Percentiles rank a stretch among this genome's conserved stretches.
These are phyloP conservation scores for Pediacus dermestoides DNA, from an alignment of 2,888 invertebrate species.

Conservation along the genomic window DNA sequence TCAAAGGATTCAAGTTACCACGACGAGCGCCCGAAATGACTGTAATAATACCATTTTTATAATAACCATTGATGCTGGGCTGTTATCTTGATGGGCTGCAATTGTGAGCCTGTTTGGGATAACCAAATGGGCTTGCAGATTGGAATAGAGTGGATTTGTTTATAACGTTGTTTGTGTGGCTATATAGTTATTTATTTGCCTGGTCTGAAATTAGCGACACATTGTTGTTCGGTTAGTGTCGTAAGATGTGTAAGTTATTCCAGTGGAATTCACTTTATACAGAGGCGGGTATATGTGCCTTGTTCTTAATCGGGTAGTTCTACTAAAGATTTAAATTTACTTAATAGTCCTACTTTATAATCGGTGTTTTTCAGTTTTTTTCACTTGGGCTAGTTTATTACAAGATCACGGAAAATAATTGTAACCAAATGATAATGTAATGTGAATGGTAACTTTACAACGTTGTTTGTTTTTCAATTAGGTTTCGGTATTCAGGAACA, in stretches of 20 bases:
- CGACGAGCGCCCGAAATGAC: constrained; percentile 10
- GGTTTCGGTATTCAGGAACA: no score
- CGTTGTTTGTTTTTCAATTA: no score
- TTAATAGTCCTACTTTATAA: constrained; percentile 13
- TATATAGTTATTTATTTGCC: constrained; percentile 30
- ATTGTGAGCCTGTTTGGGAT: constrained; percentile 10
- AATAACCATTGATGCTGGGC: constrained; percentile 3
- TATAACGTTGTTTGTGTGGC: constrained; percentile 22
- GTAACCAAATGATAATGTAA: no score
- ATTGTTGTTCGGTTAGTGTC: constrained; percentile 30
- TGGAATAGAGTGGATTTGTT: constrained; percentile 20
- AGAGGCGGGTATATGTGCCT: constrained; percentile 24
- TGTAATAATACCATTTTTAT: constrained; percentile 10
- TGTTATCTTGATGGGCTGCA: constrained; percentile 9
- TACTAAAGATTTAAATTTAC: constrained; percentile 21
- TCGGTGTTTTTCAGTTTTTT: no score
- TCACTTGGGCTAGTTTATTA: no score
- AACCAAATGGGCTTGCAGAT: constrained; percentile 13
- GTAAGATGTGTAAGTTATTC: constrained; percentile 31
- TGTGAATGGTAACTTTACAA: no score
- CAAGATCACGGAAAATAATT: no score
- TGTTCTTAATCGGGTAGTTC: no score
- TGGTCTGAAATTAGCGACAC: constrained; percentile 32
- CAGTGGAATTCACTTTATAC: constrained; percentile 28
- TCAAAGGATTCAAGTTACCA: no score